Evolutionary conservation across 2,113 vertebrate species (phyloP), one percentile per base, ranked within the genome.

Genomic region (Xenotilapia caudafasciata): DNA sequence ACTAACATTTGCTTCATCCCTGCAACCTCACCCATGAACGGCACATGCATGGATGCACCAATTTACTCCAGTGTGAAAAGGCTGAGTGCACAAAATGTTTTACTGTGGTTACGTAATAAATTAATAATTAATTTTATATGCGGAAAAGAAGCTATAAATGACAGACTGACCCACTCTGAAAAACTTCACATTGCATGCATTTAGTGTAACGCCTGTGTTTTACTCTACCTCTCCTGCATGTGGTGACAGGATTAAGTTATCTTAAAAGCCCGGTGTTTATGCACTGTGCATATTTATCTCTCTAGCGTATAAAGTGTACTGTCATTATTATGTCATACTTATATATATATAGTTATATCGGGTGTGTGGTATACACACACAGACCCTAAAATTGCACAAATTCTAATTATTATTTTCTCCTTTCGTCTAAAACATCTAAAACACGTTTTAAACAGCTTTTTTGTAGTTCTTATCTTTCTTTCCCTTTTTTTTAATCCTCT

Each of bases 91-190:
- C 89, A 92, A 86, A 84, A 86, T 92, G 89, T 92, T 84, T 86
- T 84, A 2, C 4, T 80, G 62, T 38, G 80, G 83, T 95, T 96
- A 95, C 90, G 89, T 93, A 95, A 95, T 77, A 89, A 92, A 95
- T 94, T 84, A 93, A 93, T 95, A 86, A 94, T 95, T 95, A 85
- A 96, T 94, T 92, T 89, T 53, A 88, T 53, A 91, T 92, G 88
- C 89, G 23, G 80, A 88, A 83, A 88, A 91, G 9, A 86, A 82
- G 21, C 75, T 84, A 53, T 49, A 73, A 90, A 33, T 90, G 84
- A 62, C 10, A 81, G 58, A 26, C 15, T 84, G 75, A 55, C 7
- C 45, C 12, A 35, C 23, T 75, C 42, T 75, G 23, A 75, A 75
- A 75, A 75, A 75, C 70, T 75, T 47, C 13, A 75, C 5, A 75